Base-by-base conservation (phyloP, 2,888 invertebrate species). In the Megamerina dolium region DNA sequence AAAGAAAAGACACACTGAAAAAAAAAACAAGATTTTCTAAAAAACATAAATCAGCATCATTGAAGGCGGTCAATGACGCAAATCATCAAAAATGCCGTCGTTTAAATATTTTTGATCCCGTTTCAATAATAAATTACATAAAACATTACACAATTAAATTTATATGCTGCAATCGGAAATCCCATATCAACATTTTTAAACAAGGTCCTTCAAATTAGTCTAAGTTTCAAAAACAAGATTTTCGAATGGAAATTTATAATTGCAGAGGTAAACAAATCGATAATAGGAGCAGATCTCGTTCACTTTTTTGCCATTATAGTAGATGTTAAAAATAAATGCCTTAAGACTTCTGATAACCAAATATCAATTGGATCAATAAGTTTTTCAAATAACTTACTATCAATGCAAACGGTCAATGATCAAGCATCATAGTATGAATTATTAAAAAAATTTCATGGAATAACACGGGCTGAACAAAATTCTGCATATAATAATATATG, bases 341-440 rank as follows among this genome's bases (percentile, higher is more conserved):
- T 32, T 12, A 34, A 34, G 13, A 20, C 34, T 34, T 34, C 17
- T 17, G 34, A 34, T 8, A 34, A 34, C 20, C 19, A 34, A n/a
- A 13, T 34, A 34, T 34, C 34, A 19, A 16, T 34, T 34, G 34
- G 34, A 20, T 13, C n/a, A 2, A 32, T 32, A 32, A 32, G 32
- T 32, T 32, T 32, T 16, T 32, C 32, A 13, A 32, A 16, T 32
- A 18, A 32, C 16, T 16, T 18, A n/a, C 18, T 32, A 12, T 30
- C 30, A 8, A 14, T 30, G n/a, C 30, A 30, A 12, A 30, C 14
- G 30, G 30, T 30, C 13, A 30, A 30, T 30, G 12, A 8, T 30
- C 30, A 30, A 30, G 12, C 30, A 30, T 14, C 30, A 32, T 5
- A 9, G 8, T 13, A 10, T 31, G 31, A 31, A 31, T 13, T 31